Evolutionary conservation across 2,797 vertebrate genomes (phyloP).

Genomic region (Galagoides demidoff): DNA sequence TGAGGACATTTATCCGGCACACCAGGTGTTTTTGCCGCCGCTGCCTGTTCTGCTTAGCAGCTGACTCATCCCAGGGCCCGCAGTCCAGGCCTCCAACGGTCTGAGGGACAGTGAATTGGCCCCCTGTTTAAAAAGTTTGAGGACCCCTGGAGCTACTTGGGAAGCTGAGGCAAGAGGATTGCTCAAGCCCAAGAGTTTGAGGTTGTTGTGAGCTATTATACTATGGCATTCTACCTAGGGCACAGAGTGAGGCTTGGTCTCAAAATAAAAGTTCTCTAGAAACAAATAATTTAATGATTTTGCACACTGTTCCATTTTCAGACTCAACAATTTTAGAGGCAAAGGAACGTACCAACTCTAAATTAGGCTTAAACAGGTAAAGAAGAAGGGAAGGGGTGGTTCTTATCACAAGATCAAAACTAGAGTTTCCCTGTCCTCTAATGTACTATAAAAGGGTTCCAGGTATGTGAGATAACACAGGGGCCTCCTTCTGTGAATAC

Average conservation of each 20-base stretch:
- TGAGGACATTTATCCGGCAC: too few relatives aligned
- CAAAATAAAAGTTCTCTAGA: background rate
- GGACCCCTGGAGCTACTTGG: background rate
- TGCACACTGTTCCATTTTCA: background rate
- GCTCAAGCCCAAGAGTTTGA: background rate
- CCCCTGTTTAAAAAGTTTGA: too few relatives aligned
- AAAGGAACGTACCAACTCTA: background rate
- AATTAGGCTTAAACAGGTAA: background rate
- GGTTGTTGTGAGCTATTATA: background rate
- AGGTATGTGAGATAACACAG: background rate
- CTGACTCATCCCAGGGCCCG: too few relatives aligned
- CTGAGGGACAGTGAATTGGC: too few relatives aligned
- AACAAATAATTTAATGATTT: background rate
- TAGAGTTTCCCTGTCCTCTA: background rate
- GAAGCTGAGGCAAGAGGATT: background rate
- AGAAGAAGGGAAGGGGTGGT: background rate
- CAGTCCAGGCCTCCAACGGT: too few relatives aligned
- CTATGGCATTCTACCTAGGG: background rate
- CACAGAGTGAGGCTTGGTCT: background rate
- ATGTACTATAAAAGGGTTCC: background rate
- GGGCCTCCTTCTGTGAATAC: background rate
- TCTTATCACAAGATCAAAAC: background rate
- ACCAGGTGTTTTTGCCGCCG: too few relatives aligned
- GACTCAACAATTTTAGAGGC: background rate
- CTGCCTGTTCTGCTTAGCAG: too few relatives aligned